These are phyloP conservation scores for Hyperoplus immaculatus DNA, from an alignment of 2,797 vertebrate genomes.

Conservation along the genomic window DNA sequence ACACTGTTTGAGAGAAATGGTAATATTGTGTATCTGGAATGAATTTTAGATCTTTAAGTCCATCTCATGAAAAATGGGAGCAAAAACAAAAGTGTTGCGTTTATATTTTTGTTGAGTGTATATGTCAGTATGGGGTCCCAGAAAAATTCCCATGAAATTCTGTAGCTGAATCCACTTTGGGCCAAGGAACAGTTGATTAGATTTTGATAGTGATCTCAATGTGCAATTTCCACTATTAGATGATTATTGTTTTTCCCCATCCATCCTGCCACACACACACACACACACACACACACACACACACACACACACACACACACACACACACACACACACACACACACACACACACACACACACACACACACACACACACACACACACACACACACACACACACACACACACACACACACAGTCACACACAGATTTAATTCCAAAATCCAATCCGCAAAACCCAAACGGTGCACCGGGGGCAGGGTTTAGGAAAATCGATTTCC, in stretches of 20 bases:
- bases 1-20: too few species aligned
- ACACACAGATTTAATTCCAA: slow-evolving; percentile 73
- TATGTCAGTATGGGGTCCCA: slow-evolving; percentile 23
- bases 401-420: too few species aligned
- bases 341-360: too few species aligned
- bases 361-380: too few species aligned
- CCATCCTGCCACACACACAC: neutral
- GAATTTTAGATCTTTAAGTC: too few species aligned
- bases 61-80: too few species aligned
- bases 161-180: slow-evolving; percentile 40
- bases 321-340: too few species aligned
- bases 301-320: too few species aligned
- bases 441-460: slow-evolving; percentile 64
- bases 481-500: slow-evolving; percentile 75
- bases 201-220: slow-evolving; percentile 76
- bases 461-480: slow-evolving; percentile 35
- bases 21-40: too few species aligned
- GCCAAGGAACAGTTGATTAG: slow-evolving; percentile 63
- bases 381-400: too few species aligned
- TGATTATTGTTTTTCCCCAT: slow-evolving; percentile 63
- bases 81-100: too few species aligned
- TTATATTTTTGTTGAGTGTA: neutral
- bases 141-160: slow-evolving; percentile 63
- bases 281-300: too few species aligned
- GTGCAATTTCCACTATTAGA: slow-evolving; percentile 72